These are phyloP conservation scores for Nemopilema nomurai DNA, from an alignment of 30 jellyfish, hydroid and myxozoan genomes.

Conservation along the genomic window DNA sequence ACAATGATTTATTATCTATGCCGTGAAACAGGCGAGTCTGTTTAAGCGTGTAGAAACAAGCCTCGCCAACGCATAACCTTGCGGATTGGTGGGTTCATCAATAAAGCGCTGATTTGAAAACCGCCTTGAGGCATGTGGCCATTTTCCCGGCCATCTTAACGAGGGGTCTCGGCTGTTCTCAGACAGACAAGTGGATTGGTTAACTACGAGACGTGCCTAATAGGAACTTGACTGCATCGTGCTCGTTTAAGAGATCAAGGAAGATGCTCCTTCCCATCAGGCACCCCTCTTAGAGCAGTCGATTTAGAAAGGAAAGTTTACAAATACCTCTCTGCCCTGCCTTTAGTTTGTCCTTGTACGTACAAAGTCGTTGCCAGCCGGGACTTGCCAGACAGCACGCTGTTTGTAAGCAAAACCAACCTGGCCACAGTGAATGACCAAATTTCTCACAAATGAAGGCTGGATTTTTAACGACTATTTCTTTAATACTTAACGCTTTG, in stretches of 20 bases:
- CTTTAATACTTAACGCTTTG: too few species aligned
- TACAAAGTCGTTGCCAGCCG: too few species aligned
- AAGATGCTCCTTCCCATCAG: too few species aligned
- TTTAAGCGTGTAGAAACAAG: not conserved
- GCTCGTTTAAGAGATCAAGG: not conserved
- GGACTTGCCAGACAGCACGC: too few species aligned
- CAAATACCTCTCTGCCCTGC: too few species aligned
- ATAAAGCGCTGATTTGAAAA: not conserved
- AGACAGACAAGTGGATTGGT: not conserved
- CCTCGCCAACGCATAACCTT: not conserved
- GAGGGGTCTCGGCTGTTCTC: not conserved
- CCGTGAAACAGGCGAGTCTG: not conserved
- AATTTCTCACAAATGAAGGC: too few species aligned
- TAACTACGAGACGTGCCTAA: not conserved
- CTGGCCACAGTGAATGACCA: too few species aligned
- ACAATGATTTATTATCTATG: not conserved
- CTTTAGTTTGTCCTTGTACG: too few species aligned
- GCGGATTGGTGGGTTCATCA: not conserved
- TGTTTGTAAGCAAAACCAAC: too few species aligned
- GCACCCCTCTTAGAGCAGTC: too few species aligned
- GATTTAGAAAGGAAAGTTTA: too few species aligned
- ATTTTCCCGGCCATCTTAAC: not conserved
- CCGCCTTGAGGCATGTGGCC: not conserved
- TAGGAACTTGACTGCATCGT: not conserved
- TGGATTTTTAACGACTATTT: too few species aligned